phyloP scores from a whole-genome alignment of 1,140 invertebrate species.

The Mycetomoellerius zeteki region DNA sequence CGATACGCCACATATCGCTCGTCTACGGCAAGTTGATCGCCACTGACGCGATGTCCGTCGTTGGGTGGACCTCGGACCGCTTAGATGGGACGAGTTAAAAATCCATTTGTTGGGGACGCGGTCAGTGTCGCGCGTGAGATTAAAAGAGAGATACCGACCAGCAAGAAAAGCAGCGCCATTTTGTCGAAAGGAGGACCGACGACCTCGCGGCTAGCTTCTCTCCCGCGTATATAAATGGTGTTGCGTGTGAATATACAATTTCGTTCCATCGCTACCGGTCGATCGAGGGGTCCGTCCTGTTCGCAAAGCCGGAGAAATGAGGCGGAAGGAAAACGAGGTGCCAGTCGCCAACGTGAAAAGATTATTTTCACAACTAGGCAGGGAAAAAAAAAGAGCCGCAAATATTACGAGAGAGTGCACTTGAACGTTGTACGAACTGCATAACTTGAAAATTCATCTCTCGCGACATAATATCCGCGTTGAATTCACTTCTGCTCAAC shows the following conservation, averaged over 20 bases:
- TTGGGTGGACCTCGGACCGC: not conserved
- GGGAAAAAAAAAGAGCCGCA: not conserved
- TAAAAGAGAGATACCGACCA: slow-evolving; percentile 68
- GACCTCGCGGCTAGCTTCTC: slow-evolving; percentile 49
- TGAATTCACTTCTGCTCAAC: not conserved
- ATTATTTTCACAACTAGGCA: slow-evolving; percentile 23
- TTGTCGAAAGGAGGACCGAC: slow-evolving; percentile 66
- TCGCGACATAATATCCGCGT: not conserved
- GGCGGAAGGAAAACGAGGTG: slow-evolving; percentile 52
- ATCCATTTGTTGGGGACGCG: slow-evolving; percentile 73
- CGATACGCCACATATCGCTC: slow-evolving; percentile 1
- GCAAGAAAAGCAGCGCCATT: slow-evolving; percentile 64
- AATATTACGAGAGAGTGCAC: not conserved
- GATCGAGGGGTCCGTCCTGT: slow-evolving; percentile 35
- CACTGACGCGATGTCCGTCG: not conserved
- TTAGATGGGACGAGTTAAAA: slow-evolving; percentile 69
- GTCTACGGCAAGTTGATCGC: slow-evolving; percentile 7
- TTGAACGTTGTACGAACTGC: too few relatives aligned
- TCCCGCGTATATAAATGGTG: slow-evolving; percentile 43
- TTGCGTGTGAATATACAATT: slow-evolving; percentile 66
- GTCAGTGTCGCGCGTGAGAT: slow-evolving; percentile 64
- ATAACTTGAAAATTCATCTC: not conserved
- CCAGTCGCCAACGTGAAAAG: slow-evolving; percentile 10
- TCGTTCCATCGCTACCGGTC: slow-evolving; percentile 40
- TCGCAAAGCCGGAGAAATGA: slow-evolving; percentile 14